Conservation (phyloP, 2,797 vertebrate genomes). For the Mus spretus region DNA sequence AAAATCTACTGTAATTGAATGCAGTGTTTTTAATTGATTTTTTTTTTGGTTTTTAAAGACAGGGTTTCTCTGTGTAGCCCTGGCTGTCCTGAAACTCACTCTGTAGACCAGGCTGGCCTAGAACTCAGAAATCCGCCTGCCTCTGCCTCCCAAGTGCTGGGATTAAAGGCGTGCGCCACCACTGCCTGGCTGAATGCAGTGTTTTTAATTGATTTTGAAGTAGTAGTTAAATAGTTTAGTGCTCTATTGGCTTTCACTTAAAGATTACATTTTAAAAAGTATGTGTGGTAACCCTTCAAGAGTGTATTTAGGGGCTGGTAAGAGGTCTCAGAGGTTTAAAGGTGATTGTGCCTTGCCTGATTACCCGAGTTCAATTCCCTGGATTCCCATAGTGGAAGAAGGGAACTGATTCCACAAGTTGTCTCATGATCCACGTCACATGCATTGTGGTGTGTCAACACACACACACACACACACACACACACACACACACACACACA, state of each 20-base stretch:
- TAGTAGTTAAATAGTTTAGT: slow-evolving; percentile 57
- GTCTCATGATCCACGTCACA: not conserved
- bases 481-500: not conserved
- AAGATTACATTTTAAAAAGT: slow-evolving; percentile 65
- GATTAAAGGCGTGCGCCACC: no score
- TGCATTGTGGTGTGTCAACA: not conserved
- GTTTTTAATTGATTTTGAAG: slow-evolving; percentile 49
- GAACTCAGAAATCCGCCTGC: no score
- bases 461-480: no score
- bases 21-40: slow-evolving; percentile 18
- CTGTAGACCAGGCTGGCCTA: no score
- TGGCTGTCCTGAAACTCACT: no score
- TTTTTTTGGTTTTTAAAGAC: not conserved
- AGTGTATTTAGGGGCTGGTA: not conserved
- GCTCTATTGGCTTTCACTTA: slow-evolving; percentile 44
- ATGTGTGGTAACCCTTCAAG: slow-evolving; percentile 33
- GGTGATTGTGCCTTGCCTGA: not conserved
- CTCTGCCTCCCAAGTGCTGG: no score
- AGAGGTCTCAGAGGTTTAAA: not conserved
- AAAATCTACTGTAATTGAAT: slow-evolving; percentile 62
- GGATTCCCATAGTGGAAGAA: not conserved
- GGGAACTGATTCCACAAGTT: not conserved
- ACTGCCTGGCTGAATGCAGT: not conserved
- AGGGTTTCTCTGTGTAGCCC: no score
- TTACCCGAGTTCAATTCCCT: not conserved